phyloP scores from a whole-genome alignment of 2,888 invertebrate species.

The Falcaria lacertinaria region DNA sequence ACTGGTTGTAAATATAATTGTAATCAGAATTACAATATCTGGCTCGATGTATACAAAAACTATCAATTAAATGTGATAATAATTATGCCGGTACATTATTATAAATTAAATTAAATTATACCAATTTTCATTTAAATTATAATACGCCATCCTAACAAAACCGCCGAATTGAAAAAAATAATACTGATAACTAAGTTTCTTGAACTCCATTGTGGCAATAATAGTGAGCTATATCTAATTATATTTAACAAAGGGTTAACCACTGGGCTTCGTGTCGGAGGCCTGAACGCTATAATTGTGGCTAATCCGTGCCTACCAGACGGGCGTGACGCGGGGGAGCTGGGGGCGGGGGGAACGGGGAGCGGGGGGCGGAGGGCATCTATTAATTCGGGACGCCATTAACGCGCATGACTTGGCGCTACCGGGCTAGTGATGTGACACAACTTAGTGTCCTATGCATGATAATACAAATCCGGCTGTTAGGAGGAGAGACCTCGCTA shows the following conservation, averaged over 20 bases:
- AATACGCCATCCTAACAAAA: too few relatives aligned
- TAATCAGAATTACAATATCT: too few relatives aligned
- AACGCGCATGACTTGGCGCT: slow-evolving; percentile 55
- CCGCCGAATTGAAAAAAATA: too few relatives aligned
- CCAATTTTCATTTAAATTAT: too few relatives aligned
- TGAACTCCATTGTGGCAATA: not conserved
- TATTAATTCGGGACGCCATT: slow-evolving; percentile 44
- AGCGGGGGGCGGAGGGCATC: slow-evolving; percentile 16
- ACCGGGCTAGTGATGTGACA: slow-evolving; percentile 25
- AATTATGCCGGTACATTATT: too few relatives aligned
- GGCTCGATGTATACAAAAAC: too few relatives aligned
- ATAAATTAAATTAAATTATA: too few relatives aligned
- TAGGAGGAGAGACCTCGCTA: too few relatives aligned
- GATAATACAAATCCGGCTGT: too few relatives aligned
- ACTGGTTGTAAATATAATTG: too few relatives aligned
- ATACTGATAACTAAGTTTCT: not conserved
- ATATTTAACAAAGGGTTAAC: not conserved
- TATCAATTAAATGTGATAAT: too few relatives aligned
- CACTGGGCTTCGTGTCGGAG: not conserved
- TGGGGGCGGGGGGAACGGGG: slow-evolving; percentile 1
- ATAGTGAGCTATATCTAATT: not conserved
- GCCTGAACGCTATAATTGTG: slow-evolving; percentile 6
- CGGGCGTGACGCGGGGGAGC: slow-evolving; percentile 5
- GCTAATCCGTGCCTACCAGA: slow-evolving; percentile 9
- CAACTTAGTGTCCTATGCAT: not conserved